These are phyloP conservation scores for Pycnomerus fuliginosus DNA, from an alignment of 2,888 invertebrate genomes.

Conservation along the genomic window DNA sequence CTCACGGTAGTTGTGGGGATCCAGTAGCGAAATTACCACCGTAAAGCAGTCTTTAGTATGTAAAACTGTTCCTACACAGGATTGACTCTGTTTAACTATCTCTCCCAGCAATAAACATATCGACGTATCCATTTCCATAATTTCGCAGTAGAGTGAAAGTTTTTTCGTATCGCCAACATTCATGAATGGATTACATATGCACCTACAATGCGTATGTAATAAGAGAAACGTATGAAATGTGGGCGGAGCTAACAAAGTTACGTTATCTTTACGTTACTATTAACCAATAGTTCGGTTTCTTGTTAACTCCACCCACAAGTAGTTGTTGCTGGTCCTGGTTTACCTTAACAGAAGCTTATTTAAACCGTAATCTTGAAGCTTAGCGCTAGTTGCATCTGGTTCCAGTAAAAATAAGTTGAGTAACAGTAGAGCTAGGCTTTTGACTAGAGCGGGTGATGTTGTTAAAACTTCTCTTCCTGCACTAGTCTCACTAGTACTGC, in stretches of 20 bases:
- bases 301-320: too few relatives aligned
- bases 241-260: too few relatives aligned
- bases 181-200: conserved; percentile 44
- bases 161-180: conserved; percentile 46
- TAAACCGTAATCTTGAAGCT: conserved; percentile 53
- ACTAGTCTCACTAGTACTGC: too few relatives aligned
- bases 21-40: conserved; percentile 50
- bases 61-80: conserved; percentile 49
- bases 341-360: conserved; percentile 56
- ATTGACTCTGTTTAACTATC: conserved; percentile 47
- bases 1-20: conserved; percentile 54
- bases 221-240: too few relatives aligned
- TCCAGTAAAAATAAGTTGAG: conserved; percentile 53
- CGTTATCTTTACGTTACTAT: too few relatives aligned
- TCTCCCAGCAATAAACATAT: conserved; percentile 53
- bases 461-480: too few relatives aligned
- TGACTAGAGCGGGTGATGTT: conserved; percentile 55
- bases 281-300: too few relatives aligned
- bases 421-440: conserved; percentile 50
- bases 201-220: too few relatives aligned
- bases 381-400: conserved; percentile 47
- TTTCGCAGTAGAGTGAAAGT: conserved; percentile 52
- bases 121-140: conserved; percentile 56
- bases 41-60: conserved; percentile 55
- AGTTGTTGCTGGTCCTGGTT: too few relatives aligned